These are phyloP conservation scores for Isurus oxyrinchus DNA, from an alignment of 2,113 vertebrate genomes.

Conservation along the genomic window DNA sequence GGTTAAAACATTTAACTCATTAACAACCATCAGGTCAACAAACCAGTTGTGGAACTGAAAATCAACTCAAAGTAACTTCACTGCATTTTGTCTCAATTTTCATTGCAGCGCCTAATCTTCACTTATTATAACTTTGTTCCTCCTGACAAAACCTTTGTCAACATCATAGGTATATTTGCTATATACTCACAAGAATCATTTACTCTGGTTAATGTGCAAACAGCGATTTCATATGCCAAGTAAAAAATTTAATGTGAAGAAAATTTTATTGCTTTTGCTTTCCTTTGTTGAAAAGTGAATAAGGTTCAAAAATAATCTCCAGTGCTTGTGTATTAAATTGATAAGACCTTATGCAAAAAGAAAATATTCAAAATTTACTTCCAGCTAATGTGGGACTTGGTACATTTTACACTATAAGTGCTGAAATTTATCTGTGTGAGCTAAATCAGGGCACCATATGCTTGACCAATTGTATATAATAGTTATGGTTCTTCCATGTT, in stretches of 20 bases:
- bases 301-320: background rate
- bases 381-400: background rate
- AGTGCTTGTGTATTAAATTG: background rate
- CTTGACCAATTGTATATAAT: background rate
- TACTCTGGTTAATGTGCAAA: background rate
- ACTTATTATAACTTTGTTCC: background rate
- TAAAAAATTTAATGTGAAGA: conserved; percentile 7
- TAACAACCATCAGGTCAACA: background rate
- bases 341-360: background rate
- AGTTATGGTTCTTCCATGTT: background rate
- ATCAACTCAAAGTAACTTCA: background rate
- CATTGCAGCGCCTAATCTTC: too few species aligned
- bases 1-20: background rate
- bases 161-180: background rate
- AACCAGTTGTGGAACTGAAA: background rate
- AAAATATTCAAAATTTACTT: background rate
- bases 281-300: background rate
- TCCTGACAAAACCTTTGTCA: background rate
- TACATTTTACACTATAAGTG: background rate
- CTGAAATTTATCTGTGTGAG: background rate
- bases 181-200: background rate
- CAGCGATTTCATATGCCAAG: background rate
- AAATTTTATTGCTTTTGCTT: background rate
- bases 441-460: conserved; percentile 5
- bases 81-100: background rate